Percentiles rank a stretch among this genome's conserved stretches.
Conservation (phyloP, 2,888 invertebrate genomes). For the Drosophila nr. perissopoda region DNA sequence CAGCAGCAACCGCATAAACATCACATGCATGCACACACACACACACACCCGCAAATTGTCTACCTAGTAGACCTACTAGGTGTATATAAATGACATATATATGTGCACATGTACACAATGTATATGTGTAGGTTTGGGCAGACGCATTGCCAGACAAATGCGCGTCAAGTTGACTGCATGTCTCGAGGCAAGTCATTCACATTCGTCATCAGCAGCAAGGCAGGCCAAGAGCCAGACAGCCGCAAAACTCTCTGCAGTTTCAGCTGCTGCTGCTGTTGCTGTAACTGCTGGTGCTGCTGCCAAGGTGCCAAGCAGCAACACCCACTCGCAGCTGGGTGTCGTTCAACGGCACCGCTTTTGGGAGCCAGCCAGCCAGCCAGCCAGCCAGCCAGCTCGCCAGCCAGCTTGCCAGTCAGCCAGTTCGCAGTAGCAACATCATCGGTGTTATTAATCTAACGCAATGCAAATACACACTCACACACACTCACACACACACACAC, state of each 20-base stretch:
- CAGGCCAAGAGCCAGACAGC: slow-evolving; percentile 51
- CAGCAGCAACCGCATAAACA: slow-evolving; percentile 44
- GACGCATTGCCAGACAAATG: slow-evolving; percentile 81
- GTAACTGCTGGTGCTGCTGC: slow-evolving; percentile 40
- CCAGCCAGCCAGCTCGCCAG: slow-evolving; percentile 40
- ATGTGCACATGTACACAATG: slow-evolving; percentile 36
- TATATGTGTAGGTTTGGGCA: slow-evolving; percentile 59
- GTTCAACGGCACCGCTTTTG: slow-evolving; percentile 63
- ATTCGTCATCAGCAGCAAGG: slow-evolving; percentile 70
- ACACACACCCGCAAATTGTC: slow-evolving; percentile 35
- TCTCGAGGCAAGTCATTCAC: slow-evolving; percentile 81
- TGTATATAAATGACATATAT: slow-evolving; percentile 20
- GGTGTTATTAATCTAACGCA: slow-evolving; percentile 75
- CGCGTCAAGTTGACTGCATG: slow-evolving; percentile 80
- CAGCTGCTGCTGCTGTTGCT: slow-evolving; percentile 17
- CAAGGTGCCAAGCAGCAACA: slow-evolving; percentile 73
- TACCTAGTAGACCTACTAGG: slow-evolving; percentile 30
- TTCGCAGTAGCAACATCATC: slow-evolving; percentile 61
- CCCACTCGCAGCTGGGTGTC: slow-evolving; percentile 67
- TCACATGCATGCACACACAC: slow-evolving; percentile 31
- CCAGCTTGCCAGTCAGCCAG: slow-evolving; percentile 35
- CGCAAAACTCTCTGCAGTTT: slow-evolving; percentile 33
- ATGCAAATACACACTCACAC: slow-evolving; percentile 28
- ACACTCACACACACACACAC: slow-evolving; percentile 3
- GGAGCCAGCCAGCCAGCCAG: slow-evolving; percentile 40